A percentile compares a stretch with the other conserved stretches of the same genome.
Evolutionary conservation across 2,888 invertebrate genomes (phyloP).

Genomic region (Habroteleia sp.): DNA sequence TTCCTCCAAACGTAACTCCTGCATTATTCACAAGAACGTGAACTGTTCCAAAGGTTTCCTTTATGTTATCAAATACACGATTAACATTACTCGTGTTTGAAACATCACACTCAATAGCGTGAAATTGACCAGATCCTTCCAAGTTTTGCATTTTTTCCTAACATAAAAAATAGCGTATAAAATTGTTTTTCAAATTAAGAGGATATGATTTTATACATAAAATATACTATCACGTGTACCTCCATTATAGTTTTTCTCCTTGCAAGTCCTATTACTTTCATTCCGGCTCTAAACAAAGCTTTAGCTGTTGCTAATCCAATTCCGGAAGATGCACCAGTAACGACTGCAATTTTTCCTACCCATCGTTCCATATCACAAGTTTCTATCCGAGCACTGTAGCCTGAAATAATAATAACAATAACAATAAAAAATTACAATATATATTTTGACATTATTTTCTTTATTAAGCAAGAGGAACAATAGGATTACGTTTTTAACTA

Average conservation of each 20-base stretch:
- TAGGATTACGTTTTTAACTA: too few species aligned
- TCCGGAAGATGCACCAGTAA: slow-evolving; percentile 85
- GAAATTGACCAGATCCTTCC: slow-evolving; percentile 70
- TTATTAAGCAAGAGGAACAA: too few species aligned
- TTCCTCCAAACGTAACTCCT: slow-evolving; percentile 67
- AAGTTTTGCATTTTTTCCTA: slow-evolving; percentile 46
- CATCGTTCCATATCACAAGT: slow-evolving; percentile 82
- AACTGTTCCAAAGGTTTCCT: slow-evolving; percentile 74
- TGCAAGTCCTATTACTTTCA: slow-evolving; percentile 83
- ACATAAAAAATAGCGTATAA: too few species aligned
- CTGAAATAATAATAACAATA: too few species aligned
- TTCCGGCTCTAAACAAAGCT: slow-evolving; percentile 81
- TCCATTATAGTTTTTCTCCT: slow-evolving; percentile 81
- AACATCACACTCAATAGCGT: slow-evolving; percentile 75
- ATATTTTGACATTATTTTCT: too few species aligned
- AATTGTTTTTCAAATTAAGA: too few species aligned
- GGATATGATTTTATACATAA: too few species aligned
- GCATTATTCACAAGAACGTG: slow-evolving; percentile 79
- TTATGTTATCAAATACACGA: slow-evolving; percentile 74
- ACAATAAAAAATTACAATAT: too few species aligned
- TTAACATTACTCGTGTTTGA: slow-evolving; percentile 74
- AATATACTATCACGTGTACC: slow-evolving; percentile 58
- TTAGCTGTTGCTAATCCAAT: slow-evolving; percentile 83
- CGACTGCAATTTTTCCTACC: slow-evolving; percentile 84
- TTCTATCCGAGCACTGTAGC: not conserved